These are phyloP conservation scores for Baryphthengus martii DNA, from an alignment of 2,113 vertebrate genomes.

Conservation along the genomic window DNA sequence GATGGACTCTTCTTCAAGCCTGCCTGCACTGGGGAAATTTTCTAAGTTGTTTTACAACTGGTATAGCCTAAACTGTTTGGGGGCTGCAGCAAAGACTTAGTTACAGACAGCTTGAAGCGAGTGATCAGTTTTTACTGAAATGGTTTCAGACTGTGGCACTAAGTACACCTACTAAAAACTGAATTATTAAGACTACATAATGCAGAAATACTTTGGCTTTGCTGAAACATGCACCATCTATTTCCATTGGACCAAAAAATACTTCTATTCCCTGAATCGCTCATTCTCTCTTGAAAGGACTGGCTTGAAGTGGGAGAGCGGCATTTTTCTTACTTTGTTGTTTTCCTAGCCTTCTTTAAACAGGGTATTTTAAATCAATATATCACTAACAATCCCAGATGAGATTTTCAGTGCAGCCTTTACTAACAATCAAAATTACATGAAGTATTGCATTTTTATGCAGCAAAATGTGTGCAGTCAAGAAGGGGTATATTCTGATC, in stretches of 20 bases:
- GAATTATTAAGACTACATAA: not conserved
- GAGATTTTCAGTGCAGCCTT: constrained; percentile 17
- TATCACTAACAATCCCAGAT: constrained; percentile 5
- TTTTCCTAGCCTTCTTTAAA: not conserved
- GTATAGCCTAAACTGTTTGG: not conserved
- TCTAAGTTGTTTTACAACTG: not conserved
- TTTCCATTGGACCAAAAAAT: not conserved
- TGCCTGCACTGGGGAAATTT: not conserved
- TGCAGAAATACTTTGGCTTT: not conserved
- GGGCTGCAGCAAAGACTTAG: not conserved
- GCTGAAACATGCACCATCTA: not conserved
- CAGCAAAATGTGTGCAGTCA: not conserved
- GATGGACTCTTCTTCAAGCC: constrained; percentile 7
- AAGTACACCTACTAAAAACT: not conserved
- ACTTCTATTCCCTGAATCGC: not conserved
- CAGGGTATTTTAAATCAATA: not conserved
- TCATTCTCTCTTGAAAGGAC: not conserved
- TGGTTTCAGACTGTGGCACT: not conserved
- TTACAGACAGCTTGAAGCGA: not conserved
- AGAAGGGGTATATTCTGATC: not conserved
- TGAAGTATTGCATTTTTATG: not conserved
- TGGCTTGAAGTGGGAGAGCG: not conserved
- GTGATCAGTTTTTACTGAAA: not conserved
- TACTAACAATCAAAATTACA: constrained; percentile 35
- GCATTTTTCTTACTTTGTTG: constrained; percentile 4